Base-by-base conservation (phyloP, 1,140 invertebrate species). In the Lithobius niger region DNA sequence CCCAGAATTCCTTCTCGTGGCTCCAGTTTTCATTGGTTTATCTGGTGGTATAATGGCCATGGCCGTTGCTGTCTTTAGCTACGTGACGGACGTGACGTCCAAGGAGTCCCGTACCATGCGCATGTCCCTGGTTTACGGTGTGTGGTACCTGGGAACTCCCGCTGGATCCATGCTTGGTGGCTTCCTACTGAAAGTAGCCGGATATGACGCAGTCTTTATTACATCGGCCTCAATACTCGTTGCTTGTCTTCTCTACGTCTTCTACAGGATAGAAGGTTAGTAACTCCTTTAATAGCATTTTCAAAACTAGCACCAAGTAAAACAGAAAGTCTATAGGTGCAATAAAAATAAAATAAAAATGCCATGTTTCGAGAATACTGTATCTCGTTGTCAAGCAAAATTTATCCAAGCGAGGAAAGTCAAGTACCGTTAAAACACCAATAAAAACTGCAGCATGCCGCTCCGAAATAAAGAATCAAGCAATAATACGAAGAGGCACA, bases 21-120 rank as follows among this genome's bases (percentile, higher is more conserved):
- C 69, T 40, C 62, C 65, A 27, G 36, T 68, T 3, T 15, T 75
- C 0, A 69, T 66, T 25, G 67, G 71, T 0, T 62, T 92, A 0
- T 83, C 84, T 3, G 86, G 86, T 1, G 87, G 87, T 1, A 88
- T 83, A 80, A 85, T 89, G 61, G 86, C 85, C 18, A 84, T 90
- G 79, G 81, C 90, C 58, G 89, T 91, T 82, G 84, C 84, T 15
- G 81, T 86, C 27, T 92, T 91, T 66, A 90, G 87, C 66, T 92
- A 90, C 62, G 84, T 93, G 40, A 84, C 81, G 1, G 87, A 92
- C 65, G 82, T 89, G 6, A 89, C 88, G 0, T 81, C 81, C 3
- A 77, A 84, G 51, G 80, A 86, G 66, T 82, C 80, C 55, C 77
- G 88, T 56, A 92, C 88, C 0, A 72, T 86, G 15, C 69, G 88